Evolutionary conservation across 2,888 invertebrate genomes (phyloP), one percentile per base, ranked within the genome.

Genomic region (Synanthedon formicaeformis): DNA sequence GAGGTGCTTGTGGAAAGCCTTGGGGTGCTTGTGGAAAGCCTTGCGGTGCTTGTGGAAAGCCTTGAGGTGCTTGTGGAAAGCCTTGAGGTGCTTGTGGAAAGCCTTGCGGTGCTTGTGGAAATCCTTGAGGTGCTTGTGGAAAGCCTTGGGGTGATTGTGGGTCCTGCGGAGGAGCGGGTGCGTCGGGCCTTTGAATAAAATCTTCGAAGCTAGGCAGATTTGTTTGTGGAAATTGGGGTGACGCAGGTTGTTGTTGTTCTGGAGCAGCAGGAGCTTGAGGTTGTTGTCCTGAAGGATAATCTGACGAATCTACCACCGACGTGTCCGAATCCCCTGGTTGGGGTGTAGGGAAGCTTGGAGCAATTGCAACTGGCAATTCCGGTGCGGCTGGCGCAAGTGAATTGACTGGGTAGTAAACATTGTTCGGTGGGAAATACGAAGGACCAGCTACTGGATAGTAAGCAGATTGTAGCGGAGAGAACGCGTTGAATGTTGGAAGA

Each of bases 231-330:
- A 58, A 56, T 40, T 67, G 64, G 3, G 69, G 63, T 11, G 56
- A 51, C 1, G 64, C 54, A 14, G 65, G 58, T 40, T 71, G 61
- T 6, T 64, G 56, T 48, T 70, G 41, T 50, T 58, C 53, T 41
- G 40, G 16, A 27, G 53, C 45, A 40, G 13, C 50, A 53, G 59
- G 56, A 52, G 64, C 58, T 59, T 66, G 64, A 54, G 59, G 57
- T 53, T 66, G 60, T 52, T 67, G 62, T 56, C 71, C 68, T 27
- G 65, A 57, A n/a, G 67, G 58, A 51, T 58, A 67, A 23, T 84
- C 81, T 3, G 82, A 79, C 4, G 86, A 83, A 48, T 87, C 86
- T 41, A 86, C 65, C 0, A 86, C 78, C n/a, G 81, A 64, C 1
- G 81, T 70, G 52, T 86, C 85, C 13, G 74, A 65, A 52, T 84